These are phyloP conservation scores for Drosophila setosimentum DNA, from an alignment of 2,888 invertebrate genomes.

Conservation along the genomic window DNA sequence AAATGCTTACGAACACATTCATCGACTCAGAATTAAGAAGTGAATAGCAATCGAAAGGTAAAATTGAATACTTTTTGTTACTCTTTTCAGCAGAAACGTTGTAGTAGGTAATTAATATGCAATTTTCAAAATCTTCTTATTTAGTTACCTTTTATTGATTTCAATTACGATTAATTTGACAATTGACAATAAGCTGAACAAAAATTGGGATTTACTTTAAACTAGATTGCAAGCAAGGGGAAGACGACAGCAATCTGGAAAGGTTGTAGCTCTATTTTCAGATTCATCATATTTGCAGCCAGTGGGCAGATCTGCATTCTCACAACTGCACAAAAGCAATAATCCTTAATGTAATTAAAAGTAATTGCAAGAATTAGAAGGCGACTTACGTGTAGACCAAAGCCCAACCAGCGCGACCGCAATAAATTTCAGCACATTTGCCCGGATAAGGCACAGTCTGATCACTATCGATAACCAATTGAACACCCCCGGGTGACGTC, in stretches of 20 bases:
- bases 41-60: neutral
- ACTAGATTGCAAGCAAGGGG: constrained; percentile 34
- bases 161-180: constrained; percentile 13
- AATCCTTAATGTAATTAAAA: neutral
- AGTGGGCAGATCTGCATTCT: neutral
- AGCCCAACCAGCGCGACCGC: constrained; percentile 62
- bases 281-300: constrained; percentile 29
- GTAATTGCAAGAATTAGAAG: neutral
- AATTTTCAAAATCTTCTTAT: neutral
- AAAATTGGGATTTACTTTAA: neutral
- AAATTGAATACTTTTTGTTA: neutral
- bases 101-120: neutral
- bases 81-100: neutral
- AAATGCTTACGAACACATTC: neutral
- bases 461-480: constrained; percentile 25
- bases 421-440: constrained; percentile 50
- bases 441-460: constrained; percentile 42
- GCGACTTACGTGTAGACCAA: constrained; percentile 49
- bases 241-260: constrained; percentile 51
- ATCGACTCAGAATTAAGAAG: neutral
- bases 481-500: neutral
- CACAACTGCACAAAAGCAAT: constrained; percentile 37
- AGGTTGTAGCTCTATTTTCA: constrained; percentile 9
- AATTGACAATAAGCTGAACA: neutral
- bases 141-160: neutral